Base-by-base conservation (phyloP, 2,113 vertebrate species). In the Diphyllodes magnificus region DNA sequence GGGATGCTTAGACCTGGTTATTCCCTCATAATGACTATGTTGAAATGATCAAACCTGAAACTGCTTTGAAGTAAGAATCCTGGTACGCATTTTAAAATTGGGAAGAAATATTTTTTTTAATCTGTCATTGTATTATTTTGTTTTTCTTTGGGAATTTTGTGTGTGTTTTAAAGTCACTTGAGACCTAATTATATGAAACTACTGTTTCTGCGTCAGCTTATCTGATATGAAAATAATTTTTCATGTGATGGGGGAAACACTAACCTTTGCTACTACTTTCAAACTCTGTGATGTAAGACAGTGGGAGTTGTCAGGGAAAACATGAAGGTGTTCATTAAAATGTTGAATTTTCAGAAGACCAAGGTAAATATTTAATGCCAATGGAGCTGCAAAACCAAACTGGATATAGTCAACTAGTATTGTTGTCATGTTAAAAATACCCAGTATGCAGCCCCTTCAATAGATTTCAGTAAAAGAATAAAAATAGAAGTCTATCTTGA, bases 291-390 rank as follows among this genome's bases (percentile, higher is more conserved):
- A 64, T 68, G 24, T 54, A 82, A 84, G 81, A 44, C 49, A 92
- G 27, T 85, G 56, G 63, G 53, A 35, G 35, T 82, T 86, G 76
- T 37, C 35, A 75, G 53, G 33, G 44, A 79, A 89, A 72, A 90
- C 27, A 54, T 82, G 40, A 86, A 93, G 20, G 49, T 86, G 39
- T 90, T 96, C 54, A 94, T 97, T 94, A 91, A 93, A 86, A 86
- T 72, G 28, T 23, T 72, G 71, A 64, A 68, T 82, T 80, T 92
- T 80, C 64, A 50, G 42, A 94, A 94, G 51, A 64, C n/a, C 9
- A 86, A 83, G 25, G 77, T 90, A 91, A 94, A 96, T 92, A 82
- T 91, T 92, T 95, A 56, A 93, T 90, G 91, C 18, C 44, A 91
- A 77, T 56, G 10, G 57, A 88, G 39, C 60, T 82, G 49, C 35